These are phyloP conservation scores for Holothuria leucospilota DNA, from an alignment of 53 echinoderm and acorn worm genomes.

Conservation along the genomic window DNA sequence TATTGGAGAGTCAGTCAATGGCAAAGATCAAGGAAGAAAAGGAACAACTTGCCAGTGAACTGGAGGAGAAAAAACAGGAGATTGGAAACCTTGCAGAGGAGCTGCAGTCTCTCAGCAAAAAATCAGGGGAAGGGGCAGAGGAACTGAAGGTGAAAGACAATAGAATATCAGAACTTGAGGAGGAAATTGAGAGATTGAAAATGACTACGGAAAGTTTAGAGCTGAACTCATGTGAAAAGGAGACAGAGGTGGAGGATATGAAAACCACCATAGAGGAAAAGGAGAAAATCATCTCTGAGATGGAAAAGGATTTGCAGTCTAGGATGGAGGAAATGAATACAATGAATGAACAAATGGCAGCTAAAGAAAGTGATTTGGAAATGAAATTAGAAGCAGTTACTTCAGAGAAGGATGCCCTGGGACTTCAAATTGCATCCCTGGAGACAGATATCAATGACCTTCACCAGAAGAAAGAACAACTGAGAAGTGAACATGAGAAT, in stretches of 20 bases:
- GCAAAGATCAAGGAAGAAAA: slow-evolving; percentile 43
- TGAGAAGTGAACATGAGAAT: background rate
- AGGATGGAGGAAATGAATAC: background rate
- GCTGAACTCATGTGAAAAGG: background rate
- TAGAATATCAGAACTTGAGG: slow-evolving; percentile 15
- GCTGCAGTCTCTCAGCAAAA: slow-evolving; percentile 53
- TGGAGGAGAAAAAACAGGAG: slow-evolving; percentile 44
- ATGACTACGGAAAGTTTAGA: slow-evolving; percentile 9
- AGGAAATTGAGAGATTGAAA: slow-evolving; percentile 6
- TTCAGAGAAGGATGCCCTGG: slow-evolving; percentile 15
- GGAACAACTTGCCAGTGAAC: slow-evolving; percentile 50
- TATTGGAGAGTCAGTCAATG: background rate
- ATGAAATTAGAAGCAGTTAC: background rate
- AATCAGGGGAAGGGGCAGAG: slow-evolving; percentile 31
- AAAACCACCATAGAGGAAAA: background rate
- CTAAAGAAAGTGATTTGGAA: background rate
- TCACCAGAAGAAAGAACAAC: background rate
- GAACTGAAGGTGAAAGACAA: slow-evolving; percentile 34
- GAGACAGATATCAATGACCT: slow-evolving; percentile 17
- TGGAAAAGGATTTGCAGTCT: background rate
- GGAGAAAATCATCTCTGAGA: background rate
- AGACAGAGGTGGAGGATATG: slow-evolving; percentile 7
- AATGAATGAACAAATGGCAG: background rate
- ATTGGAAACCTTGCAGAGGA: slow-evolving; percentile 48
- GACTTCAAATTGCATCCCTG: background rate